Conservation (phyloP, 2,797 vertebrate genomes). For the Scolopax rusticola region DNA sequence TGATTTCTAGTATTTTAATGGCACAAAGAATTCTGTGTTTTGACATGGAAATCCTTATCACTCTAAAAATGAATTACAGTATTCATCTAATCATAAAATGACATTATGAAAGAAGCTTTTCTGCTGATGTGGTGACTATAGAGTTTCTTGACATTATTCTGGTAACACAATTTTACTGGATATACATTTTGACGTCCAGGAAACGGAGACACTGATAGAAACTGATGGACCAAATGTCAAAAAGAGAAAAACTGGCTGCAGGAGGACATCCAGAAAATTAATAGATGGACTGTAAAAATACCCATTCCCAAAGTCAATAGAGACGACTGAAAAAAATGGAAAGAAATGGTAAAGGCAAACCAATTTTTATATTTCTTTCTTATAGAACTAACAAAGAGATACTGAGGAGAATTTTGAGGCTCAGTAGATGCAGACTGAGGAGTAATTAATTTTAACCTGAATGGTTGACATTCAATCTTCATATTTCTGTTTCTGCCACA, state of each 20-base stretch:
- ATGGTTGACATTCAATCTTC: background rate
- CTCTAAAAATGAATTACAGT: conserved; percentile 33
- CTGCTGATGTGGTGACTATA: background rate
- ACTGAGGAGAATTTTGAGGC: background rate
- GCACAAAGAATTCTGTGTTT: conserved; percentile 1
- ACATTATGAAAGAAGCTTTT: conserved; percentile 13
- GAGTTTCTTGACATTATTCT: conserved; percentile 12
- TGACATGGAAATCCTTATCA: background rate
- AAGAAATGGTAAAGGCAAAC: background rate
- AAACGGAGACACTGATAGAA: conserved; percentile 42
- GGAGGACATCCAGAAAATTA: conserved; percentile 34
- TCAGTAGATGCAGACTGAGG: background rate
- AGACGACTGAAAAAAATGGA: background rate
- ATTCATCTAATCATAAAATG: conserved; percentile 11
- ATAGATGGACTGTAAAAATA: background rate
- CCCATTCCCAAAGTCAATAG: background rate
- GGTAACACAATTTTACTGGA: conserved; percentile 12
- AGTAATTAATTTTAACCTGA: background rate
- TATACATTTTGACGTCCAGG: conserved; percentile 36
- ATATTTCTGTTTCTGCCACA: background rate
- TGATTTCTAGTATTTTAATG: background rate
- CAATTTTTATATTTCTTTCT: background rate
- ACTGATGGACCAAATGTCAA: conserved; percentile 38
- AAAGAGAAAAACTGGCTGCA: conserved; percentile 10
- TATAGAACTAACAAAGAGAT: background rate